A percentile compares a stretch with the other conserved stretches of the same genome.
These are phyloP conservation scores for Takifugu bimaculatus DNA, from an alignment of 2,113 vertebrate species.

Conservation along the genomic window DNA sequence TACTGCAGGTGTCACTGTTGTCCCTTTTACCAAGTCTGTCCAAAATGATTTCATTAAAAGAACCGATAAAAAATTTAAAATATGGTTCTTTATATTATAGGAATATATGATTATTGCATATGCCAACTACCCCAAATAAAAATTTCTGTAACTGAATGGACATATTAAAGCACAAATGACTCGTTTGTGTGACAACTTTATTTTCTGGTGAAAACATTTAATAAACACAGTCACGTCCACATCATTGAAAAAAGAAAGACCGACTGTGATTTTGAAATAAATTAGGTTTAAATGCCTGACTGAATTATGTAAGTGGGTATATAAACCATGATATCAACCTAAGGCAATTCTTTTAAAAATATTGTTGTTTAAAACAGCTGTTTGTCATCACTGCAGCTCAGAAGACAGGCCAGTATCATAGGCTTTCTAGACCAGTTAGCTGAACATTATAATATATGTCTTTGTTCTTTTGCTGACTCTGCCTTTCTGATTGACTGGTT, in stretches of 20 bases:
- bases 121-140: too few relatives aligned
- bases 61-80: too few relatives aligned
- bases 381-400: conserved; percentile 50
- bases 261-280: conserved; percentile 68
- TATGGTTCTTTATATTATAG: too few relatives aligned
- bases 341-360: conserved; percentile 70
- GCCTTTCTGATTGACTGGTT: conserved; percentile 12
- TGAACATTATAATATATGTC: too few relatives aligned
- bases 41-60: too few relatives aligned
- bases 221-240: conserved; percentile 73
- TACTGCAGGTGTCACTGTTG: conserved; percentile 70
- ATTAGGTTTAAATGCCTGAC: conserved; percentile 66
- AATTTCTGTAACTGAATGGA: too few relatives aligned
- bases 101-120: too few relatives aligned
- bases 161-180: not conserved
- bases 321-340: conserved; percentile 71
- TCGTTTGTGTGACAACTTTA: conserved; percentile 11
- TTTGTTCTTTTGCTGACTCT: not conserved
- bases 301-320: conserved; percentile 58
- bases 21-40: not conserved
- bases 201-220: conserved; percentile 71
- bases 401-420: not conserved
- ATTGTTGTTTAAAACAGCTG: conserved; percentile 73
- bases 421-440: not conserved
- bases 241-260: conserved; percentile 55